Percentiles rank a stretch among this genome's conserved stretches.
Conservation (phyloP, 1,140 invertebrate species). For the Proctacanthus coquilletti region DNA sequence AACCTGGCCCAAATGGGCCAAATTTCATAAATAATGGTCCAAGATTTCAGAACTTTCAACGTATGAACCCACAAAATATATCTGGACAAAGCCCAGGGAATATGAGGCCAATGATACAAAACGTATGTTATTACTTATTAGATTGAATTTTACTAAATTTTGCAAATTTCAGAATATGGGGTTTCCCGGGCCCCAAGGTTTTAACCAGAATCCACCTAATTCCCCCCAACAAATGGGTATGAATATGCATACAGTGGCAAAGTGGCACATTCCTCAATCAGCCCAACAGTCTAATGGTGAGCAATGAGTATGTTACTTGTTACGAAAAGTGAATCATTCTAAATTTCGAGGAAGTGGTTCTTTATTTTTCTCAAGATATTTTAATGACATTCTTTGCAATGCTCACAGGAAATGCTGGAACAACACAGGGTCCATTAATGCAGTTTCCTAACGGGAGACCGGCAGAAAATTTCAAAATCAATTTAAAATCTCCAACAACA, state of each 20-base stretch:
- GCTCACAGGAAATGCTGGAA: constrained; percentile 7
- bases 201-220: constrained; percentile 25
- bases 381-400: no score
- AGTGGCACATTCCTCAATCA: constrained; percentile 52
- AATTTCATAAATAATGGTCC: constrained; percentile 22
- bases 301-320: no score
- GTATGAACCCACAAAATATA: constrained; percentile 24
- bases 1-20: constrained; percentile 19
- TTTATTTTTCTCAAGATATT: no score
- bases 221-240: constrained; percentile 15
- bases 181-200: constrained; percentile 30
- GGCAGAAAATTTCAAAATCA: constrained; percentile 49
- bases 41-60: constrained; percentile 26
- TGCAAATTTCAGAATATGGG: constrained; percentile 19
- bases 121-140: no score
- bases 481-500: constrained; percentile 34
- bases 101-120: constrained; percentile 28
- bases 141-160: constrained; percentile 3
- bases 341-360: constrained; percentile 3
- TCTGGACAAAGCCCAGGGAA: constrained; percentile 11
- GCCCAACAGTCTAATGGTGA: constrained; percentile 31
- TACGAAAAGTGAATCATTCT: constrained; percentile 2
- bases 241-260: constrained; percentile 22
- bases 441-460: constrained; percentile 28
- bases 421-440: constrained; percentile 22